Conservation (phyloP, 1,140 invertebrate genomes). For the Trichonephila clavipes region DNA sequence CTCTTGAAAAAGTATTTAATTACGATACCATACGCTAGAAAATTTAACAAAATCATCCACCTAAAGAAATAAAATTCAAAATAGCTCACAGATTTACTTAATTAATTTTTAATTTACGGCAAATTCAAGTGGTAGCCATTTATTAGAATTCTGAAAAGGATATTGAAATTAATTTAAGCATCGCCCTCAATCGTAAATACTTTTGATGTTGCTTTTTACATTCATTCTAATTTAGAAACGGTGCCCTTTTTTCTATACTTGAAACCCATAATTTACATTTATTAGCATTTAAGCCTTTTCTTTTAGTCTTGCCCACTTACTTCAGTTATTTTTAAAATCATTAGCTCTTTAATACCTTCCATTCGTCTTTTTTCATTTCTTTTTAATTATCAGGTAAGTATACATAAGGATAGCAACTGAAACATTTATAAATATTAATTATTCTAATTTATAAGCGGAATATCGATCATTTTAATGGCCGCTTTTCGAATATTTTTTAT, state of each 20-base stretch:
- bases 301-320: background rate
- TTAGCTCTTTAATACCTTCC: background rate
- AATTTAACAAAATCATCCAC: background rate
- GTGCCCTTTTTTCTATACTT: background rate
- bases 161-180: conserved; percentile 1
- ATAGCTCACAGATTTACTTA: conserved; percentile 33
- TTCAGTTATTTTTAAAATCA: conserved; percentile 4
- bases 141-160: background rate
- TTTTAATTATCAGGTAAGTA: background rate
- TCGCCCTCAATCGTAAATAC: background rate
- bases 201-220: conserved; percentile 28
- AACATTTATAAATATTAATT: conserved; percentile 23
- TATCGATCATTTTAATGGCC: background rate
- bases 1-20: background rate
- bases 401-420: background rate
- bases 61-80: background rate
- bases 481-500: too few relatives aligned
- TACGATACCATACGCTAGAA: background rate
- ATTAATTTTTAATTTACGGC: conserved; percentile 25
- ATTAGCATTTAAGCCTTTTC: conserved; percentile 7
- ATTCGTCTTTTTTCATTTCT: background rate
- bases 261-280: background rate
- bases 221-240: background rate
- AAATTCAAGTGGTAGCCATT: background rate
- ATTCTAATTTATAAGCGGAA: conserved; percentile 4